Evolutionary conservation across 2,113 vertebrate genomes (phyloP).

Genomic region (Orycteropus afer): DNA sequence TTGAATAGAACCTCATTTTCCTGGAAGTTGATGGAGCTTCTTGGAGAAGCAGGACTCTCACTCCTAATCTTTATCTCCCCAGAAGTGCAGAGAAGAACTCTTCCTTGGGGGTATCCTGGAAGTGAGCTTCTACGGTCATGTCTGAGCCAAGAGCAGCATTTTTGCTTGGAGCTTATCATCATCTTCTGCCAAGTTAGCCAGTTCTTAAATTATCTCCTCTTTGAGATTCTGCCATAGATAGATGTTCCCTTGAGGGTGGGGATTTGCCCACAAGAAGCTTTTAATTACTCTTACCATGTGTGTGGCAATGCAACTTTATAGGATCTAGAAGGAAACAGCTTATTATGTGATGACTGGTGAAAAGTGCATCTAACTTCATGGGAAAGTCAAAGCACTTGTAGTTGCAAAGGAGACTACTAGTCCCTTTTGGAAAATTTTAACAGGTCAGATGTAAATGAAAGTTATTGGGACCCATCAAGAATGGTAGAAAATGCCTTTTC

Average conservation of each 20-base stretch:
- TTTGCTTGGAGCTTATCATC: neutral
- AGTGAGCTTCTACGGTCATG: neutral
- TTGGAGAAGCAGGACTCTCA: conserved; percentile 6
- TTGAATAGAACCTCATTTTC: conserved; percentile 56
- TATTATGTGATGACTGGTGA: neutral
- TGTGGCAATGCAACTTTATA: neutral
- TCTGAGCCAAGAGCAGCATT: neutral
- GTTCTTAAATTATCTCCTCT: neutral
- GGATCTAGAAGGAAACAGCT: neutral
- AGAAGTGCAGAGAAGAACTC: neutral
- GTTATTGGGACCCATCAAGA: neutral
- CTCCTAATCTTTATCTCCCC: neutral
- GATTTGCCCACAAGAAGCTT: neutral
- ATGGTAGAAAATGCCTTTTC: neutral
- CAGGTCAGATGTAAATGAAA: neutral
- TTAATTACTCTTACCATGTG: neutral
- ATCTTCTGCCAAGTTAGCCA: neutral
- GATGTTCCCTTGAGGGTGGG: neutral
- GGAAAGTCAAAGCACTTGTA: neutral
- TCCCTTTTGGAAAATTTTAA: neutral
- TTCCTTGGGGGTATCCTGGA: conserved; percentile 35
- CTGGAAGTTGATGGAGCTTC: conserved; percentile 46
- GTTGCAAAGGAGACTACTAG: neutral
- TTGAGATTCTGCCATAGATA: neutral
- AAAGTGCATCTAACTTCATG: neutral